phyloP scores from a whole-genome alignment of 2,113 vertebrate genomes.

The Bungarus multicinctus region DNA sequence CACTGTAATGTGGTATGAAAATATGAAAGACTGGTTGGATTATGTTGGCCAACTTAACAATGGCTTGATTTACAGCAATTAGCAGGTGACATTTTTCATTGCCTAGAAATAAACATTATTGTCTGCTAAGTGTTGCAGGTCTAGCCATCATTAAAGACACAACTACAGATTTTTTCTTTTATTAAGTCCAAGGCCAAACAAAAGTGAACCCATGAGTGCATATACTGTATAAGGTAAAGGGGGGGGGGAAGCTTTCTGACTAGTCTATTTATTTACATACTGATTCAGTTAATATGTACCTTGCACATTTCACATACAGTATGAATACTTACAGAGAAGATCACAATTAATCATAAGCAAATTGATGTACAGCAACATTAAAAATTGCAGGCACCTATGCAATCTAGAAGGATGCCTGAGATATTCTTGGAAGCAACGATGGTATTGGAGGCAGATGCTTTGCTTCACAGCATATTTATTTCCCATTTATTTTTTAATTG shows the following conservation, averaged over 20 bases:
- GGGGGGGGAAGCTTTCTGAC: not conserved
- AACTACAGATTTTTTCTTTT: not conserved
- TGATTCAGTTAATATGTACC: not conserved
- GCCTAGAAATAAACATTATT: not conserved
- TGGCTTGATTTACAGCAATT: not conserved
- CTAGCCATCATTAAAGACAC: not conserved
- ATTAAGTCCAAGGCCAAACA: slow-evolving; percentile 4
- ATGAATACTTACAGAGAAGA: not conserved
- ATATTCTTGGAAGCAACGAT: not conserved
- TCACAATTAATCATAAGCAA: not conserved
- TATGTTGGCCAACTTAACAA: not conserved
- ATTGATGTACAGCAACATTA: not conserved
- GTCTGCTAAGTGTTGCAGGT: not conserved
- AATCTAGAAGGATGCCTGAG: not conserved
- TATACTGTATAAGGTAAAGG: not conserved
- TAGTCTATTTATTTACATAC: not conserved
- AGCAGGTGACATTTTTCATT: not conserved
- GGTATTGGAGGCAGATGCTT: not conserved
- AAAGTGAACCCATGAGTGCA: not conserved
- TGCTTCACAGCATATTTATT: not conserved
- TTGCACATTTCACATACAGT: not conserved
- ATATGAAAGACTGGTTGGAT: not conserved
- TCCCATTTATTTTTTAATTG: not conserved
- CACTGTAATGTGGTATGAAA: not conserved
- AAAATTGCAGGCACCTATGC: not conserved